These are phyloP conservation scores for Onthophagus taurus DNA, from an alignment of 1,140 invertebrate species.

Conservation along the genomic window DNA sequence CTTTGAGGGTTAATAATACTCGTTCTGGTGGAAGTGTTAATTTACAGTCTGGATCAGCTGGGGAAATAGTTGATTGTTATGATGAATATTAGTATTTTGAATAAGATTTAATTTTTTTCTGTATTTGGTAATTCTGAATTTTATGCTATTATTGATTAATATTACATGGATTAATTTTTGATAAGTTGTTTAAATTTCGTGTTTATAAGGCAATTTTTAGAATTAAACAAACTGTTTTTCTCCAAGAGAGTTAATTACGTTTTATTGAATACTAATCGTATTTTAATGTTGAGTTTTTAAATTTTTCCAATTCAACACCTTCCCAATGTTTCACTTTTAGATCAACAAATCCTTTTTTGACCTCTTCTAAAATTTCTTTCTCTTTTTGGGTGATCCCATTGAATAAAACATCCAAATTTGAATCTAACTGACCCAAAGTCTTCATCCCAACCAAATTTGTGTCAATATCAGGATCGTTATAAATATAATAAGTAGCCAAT, in stretches of 20 bases:
- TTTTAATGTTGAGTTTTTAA: slow-evolving; percentile 5
- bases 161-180: no score
- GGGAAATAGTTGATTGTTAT: no score
- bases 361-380: slow-evolving; percentile 45
- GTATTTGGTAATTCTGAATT: no score
- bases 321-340: background rate
- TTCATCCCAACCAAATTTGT: slow-evolving; percentile 64
- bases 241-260: no score
- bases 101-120: no score
- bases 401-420: slow-evolving; percentile 49
- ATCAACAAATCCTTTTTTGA: slow-evolving; percentile 52
- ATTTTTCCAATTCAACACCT: background rate
- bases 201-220: no score
- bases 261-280: no score
- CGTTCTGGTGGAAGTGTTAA: background rate
- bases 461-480: slow-evolving; percentile 43
- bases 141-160: no score
- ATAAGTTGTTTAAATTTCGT: no score
- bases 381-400: slow-evolving; percentile 54
- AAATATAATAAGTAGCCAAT: slow-evolving; percentile 58
- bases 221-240: no score
- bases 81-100: no score
- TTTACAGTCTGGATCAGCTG: background rate
- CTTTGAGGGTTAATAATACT: background rate
- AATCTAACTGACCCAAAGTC: slow-evolving; percentile 46